Evolutionary conservation across 2,113 vertebrate species (phyloP).

Genomic region (Microtus oregoni): DNA sequence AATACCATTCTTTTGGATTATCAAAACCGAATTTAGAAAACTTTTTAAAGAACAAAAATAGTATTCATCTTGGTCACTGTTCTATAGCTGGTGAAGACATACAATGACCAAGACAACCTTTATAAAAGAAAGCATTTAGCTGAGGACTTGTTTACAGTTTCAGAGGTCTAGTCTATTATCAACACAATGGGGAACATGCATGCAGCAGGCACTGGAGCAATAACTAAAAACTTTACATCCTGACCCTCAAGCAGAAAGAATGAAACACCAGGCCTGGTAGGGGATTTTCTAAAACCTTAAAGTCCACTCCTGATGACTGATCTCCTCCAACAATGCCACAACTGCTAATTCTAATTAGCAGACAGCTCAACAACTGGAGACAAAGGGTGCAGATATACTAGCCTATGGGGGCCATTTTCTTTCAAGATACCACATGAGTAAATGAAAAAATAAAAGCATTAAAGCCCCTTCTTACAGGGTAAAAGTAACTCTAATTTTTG

Average conservation of each 20-base stretch:
- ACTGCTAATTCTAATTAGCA: neutral
- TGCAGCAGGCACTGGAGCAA: neutral
- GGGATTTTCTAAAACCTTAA: neutral
- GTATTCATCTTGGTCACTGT: neutral
- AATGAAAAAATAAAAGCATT: neutral
- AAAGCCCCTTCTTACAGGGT: neutral
- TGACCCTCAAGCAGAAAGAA: neutral
- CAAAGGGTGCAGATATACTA: neutral
- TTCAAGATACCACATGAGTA: neutral
- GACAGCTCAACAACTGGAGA: no score
- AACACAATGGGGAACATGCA: neutral
- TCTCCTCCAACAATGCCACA: no score
- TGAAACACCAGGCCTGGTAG: neutral
- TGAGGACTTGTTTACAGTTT: neutral
- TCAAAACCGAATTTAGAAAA: conserved; percentile 50
- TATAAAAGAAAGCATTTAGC: neutral
- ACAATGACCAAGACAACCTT: neutral
- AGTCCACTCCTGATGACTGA: neutral
- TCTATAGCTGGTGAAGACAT: neutral
- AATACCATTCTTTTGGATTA: neutral
- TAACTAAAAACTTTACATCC: neutral
- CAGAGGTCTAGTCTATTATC: neutral
- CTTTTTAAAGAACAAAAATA: conserved; percentile 56
- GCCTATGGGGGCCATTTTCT: neutral
- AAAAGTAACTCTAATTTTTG: conserved; percentile 44